These are phyloP conservation scores for Tinamus guttatus DNA, from an alignment of 2,113 vertebrate species.

Conservation along the genomic window DNA sequence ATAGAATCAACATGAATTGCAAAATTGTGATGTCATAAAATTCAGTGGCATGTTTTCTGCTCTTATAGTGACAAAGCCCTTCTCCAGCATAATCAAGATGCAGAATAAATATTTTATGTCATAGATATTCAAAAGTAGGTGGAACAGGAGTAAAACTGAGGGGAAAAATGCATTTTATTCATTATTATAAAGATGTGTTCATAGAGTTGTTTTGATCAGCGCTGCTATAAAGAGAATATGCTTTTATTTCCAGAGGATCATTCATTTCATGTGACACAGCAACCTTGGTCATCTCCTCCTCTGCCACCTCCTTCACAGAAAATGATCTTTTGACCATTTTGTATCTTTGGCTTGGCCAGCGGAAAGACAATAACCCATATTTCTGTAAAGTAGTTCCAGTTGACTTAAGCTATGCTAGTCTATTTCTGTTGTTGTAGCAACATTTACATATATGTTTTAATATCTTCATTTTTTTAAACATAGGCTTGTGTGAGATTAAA, in stretches of 20 bases:
- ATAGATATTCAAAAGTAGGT: neutral
- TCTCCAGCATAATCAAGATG: neutral
- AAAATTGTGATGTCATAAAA: neutral
- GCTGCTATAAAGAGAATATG: neutral
- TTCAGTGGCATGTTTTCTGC: neutral
- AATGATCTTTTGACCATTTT: neutral
- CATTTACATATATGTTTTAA: neutral
- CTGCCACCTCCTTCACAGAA: rapidly evolving
- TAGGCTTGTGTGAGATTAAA: neutral
- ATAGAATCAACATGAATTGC: neutral
- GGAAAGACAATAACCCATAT: neutral
- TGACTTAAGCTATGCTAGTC: neutral
- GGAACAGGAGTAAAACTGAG: neutral
- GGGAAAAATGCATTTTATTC: neutral
- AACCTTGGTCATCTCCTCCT: neutral
- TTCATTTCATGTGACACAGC: neutral
- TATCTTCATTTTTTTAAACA: neutral
- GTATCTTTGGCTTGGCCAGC: neutral
- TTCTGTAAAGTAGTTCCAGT: neutral
- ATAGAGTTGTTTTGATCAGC: neutral
- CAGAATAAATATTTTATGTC: neutral
- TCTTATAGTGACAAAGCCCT: neutral
- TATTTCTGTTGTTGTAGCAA: neutral
- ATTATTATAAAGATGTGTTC: neutral
- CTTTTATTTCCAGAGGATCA: neutral